Percentiles rank a stretch among this genome's conserved stretches.
phyloP scores from a whole-genome alignment of 1,140 invertebrate species.

The Drosophila albomicans region DNA sequence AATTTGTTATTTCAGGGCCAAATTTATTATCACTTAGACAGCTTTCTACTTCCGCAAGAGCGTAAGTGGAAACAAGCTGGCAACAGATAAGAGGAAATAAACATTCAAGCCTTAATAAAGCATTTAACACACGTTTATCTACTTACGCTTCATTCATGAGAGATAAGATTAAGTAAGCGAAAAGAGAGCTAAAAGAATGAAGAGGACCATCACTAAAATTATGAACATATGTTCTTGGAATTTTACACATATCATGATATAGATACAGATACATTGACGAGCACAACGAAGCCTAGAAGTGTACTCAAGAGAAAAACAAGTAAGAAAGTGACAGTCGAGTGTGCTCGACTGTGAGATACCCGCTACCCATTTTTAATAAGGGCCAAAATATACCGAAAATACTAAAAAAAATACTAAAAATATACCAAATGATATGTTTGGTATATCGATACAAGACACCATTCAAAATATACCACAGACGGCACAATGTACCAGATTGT shows the following conservation, averaged over 20 bases:
- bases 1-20: background rate
- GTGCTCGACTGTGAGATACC: too few relatives aligned
- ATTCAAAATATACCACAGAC: too few relatives aligned
- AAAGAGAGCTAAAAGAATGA: background rate
- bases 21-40: background rate
- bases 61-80: background rate
- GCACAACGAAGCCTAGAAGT: background rate
- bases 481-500: too few relatives aligned
- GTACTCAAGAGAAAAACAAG: background rate
- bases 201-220: background rate
- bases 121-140: background rate
- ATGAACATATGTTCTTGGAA: constrained; percentile 21
- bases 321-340: too few relatives aligned
- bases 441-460: too few relatives aligned
- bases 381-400: too few relatives aligned
- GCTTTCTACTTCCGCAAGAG: constrained; percentile 1
- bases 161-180: constrained; percentile 19
- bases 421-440: too few relatives aligned
- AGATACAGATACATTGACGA: background rate
- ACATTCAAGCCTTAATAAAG: background rate
- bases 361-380: too few relatives aligned
- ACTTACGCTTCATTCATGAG: background rate
- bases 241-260: constrained; percentile 16
- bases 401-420: too few relatives aligned
- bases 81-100: background rate